A percentile compares a stretch with the other conserved stretches of the same genome.
Conservation (phyloP, 2,797 vertebrate genomes). For the Arrhamphus sclerolepis region DNA sequence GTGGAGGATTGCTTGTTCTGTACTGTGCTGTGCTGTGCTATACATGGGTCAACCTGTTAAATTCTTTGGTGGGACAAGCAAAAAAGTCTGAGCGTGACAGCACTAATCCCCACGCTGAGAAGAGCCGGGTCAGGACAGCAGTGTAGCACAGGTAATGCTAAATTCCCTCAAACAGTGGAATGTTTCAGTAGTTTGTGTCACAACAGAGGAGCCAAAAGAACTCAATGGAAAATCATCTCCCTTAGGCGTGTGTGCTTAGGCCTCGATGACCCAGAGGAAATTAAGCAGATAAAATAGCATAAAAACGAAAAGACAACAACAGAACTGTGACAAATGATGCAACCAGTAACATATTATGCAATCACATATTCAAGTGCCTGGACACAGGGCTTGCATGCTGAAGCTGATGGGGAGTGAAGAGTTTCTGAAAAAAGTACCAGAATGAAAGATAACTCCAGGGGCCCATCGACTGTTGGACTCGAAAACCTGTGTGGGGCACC, state of each 20-base stretch:
- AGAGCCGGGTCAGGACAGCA: slow-evolving; percentile 54
- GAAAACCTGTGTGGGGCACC: slow-evolving; percentile 34
- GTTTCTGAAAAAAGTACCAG: slow-evolving; percentile 52
- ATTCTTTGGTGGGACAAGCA: slow-evolving; percentile 82
- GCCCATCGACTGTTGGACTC: slow-evolving; percentile 21
- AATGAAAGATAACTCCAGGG: slow-evolving; percentile 47
- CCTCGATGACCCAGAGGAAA: slow-evolving; percentile 53
- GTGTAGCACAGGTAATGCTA: slow-evolving; percentile 59
- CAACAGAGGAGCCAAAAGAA: slow-evolving; percentile 58
- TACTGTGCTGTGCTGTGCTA: slow-evolving; percentile 51
- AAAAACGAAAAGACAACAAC: slow-evolving; percentile 30
- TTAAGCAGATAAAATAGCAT: slow-evolving; percentile 46
- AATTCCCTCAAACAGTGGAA: slow-evolving; percentile 76
- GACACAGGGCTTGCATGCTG: slow-evolving; percentile 57
- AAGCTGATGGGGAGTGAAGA: slow-evolving; percentile 42
- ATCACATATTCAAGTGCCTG: slow-evolving; percentile 65
- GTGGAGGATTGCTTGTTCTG: slow-evolving; percentile 50
- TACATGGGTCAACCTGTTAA: slow-evolving; percentile 58
- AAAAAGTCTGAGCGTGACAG: slow-evolving; percentile 48
- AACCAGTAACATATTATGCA: slow-evolving; percentile 59
- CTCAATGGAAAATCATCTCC: slow-evolving; percentile 62
- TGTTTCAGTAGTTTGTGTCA: slow-evolving; percentile 81
- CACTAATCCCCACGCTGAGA: slow-evolving; percentile 38
- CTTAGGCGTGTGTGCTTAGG: slow-evolving; percentile 61
- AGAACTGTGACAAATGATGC: slow-evolving; percentile 54